phyloP scores from a whole-genome alignment of 2,113 vertebrate species.

The Oryzias javanicus region DNA sequence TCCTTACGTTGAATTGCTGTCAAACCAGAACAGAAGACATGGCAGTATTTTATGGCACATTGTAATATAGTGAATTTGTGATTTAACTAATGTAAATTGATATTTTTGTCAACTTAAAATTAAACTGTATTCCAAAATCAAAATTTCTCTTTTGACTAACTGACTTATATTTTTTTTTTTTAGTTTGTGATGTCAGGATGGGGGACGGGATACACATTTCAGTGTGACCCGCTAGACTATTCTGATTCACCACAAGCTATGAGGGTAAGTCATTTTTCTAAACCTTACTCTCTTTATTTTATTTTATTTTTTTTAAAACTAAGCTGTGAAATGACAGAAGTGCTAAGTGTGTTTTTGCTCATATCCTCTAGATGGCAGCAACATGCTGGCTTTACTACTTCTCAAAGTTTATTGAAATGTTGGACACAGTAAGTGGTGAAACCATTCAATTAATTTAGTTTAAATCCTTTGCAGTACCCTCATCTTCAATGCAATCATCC shows the following conservation, averaged over 20 bases:
- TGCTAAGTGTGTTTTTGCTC: background rate
- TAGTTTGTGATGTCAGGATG: constrained; percentile 98
- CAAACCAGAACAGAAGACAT: too few relatives aligned
- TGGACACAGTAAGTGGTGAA: constrained; percentile 90
- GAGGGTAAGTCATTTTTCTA: constrained; percentile 80
- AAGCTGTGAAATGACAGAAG: too few relatives aligned
- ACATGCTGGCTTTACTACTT: constrained; percentile 96
- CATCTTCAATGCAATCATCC: background rate
- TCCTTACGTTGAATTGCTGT: too few relatives aligned
- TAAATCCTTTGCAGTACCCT: background rate
- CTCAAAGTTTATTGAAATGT: constrained; percentile 96
- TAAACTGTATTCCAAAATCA: too few relatives aligned
- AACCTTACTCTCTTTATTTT: too few relatives aligned
- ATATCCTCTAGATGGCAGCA: constrained; percentile 84
- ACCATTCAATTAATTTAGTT: background rate
- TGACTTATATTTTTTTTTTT: background rate
- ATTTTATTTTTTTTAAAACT: too few relatives aligned
- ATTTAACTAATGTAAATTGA: too few relatives aligned
- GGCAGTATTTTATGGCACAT: too few relatives aligned
- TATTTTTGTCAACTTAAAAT: too few relatives aligned
- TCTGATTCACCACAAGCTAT: constrained; percentile 84
- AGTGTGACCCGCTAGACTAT: constrained; percentile 92
- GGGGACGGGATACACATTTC: constrained; percentile 92
- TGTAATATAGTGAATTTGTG: too few relatives aligned
- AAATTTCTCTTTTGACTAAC: background rate